Conservation (phyloP, 1,140 invertebrate genomes). For the Drosophila pallidifrons region DNA sequence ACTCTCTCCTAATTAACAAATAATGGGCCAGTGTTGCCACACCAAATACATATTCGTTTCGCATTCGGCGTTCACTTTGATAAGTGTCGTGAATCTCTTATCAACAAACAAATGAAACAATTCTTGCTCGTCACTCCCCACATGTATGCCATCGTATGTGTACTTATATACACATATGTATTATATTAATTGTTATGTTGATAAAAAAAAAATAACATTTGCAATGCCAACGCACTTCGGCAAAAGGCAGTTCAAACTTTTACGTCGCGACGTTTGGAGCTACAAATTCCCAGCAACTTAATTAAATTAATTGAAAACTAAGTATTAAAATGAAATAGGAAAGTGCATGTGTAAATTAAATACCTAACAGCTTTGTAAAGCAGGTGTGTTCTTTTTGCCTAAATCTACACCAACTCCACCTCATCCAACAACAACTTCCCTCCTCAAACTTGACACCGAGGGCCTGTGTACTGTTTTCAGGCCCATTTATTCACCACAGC, state of each 20-base stretch:
- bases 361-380: slow-evolving; percentile 6
- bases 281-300: slow-evolving; percentile 6
- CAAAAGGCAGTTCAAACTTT: slow-evolving; percentile 60
- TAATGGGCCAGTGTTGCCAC: slow-evolving; percentile 26
- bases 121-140: slow-evolving; percentile 42
- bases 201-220: slow-evolving; percentile 60
- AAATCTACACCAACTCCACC: not conserved
- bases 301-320: not conserved
- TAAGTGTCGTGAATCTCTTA: slow-evolving; percentile 56
- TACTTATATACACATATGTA: not conserved
- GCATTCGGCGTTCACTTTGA: slow-evolving; percentile 36
- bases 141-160: slow-evolving; percentile 10
- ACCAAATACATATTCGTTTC: slow-evolving; percentile 22
- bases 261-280: slow-evolving; percentile 59
- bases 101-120: slow-evolving; percentile 48
- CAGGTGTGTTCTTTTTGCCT: not conserved
- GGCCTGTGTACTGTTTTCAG: slow-evolving; percentile 4
- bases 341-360: slow-evolving; percentile 8
- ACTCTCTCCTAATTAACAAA: slow-evolving; percentile 21
- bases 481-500: not conserved
- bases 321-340: not conserved
- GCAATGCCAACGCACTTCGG: slow-evolving; percentile 67
- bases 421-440: not conserved
- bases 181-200: slow-evolving; percentile 60
- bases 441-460: not conserved